Percentiles rank a stretch among this genome's conserved stretches.
Evolutionary conservation across 35 echinoderm and acorn worm genomes (phyloP).

Genomic region (Diadema setosum): DNA sequence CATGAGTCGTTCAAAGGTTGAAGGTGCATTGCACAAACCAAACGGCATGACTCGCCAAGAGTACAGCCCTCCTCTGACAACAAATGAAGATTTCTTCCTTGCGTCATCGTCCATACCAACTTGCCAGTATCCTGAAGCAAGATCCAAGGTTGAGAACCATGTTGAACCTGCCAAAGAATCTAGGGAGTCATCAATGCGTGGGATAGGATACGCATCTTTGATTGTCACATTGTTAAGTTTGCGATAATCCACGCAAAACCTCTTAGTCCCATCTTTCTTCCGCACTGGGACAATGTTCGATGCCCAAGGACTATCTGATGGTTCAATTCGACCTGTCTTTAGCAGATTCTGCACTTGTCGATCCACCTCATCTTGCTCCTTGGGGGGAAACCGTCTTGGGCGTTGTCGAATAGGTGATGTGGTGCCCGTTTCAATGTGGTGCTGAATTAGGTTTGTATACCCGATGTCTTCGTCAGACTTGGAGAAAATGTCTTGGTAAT

Average conservation of each 20-base stretch:
- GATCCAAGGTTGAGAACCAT: constrained; percentile 41
- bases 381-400: background rate
- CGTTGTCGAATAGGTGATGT: background rate
- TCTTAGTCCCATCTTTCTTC: constrained; percentile 35
- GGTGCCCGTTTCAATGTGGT: background rate
- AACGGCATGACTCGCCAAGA: constrained; percentile 50
- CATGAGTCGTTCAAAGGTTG: constrained; percentile 67
- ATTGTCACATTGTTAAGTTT: too few relatives aligned
- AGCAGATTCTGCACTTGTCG: constrained; percentile 22
- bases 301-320: constrained; percentile 15
- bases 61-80: constrained; percentile 32
- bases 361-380: background rate
- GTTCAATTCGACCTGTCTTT: background rate
- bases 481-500: background rate
- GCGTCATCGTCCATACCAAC: constrained; percentile 35
- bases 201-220: constrained; percentile 9
- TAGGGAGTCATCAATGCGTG: constrained; percentile 2
- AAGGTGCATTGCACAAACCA: constrained; percentile 49
- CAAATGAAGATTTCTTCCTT: constrained; percentile 57
- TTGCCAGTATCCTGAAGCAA: constrained; percentile 68
- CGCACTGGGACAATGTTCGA: background rate
- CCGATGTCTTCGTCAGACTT: background rate
- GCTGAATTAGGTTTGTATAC: background rate
- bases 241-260: constrained; percentile 56
- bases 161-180: constrained; percentile 25